Evolutionary conservation across 2,888 invertebrate species (phyloP), one percentile per base, ranked within the genome.

Genomic region (Aphidius colemani): DNA sequence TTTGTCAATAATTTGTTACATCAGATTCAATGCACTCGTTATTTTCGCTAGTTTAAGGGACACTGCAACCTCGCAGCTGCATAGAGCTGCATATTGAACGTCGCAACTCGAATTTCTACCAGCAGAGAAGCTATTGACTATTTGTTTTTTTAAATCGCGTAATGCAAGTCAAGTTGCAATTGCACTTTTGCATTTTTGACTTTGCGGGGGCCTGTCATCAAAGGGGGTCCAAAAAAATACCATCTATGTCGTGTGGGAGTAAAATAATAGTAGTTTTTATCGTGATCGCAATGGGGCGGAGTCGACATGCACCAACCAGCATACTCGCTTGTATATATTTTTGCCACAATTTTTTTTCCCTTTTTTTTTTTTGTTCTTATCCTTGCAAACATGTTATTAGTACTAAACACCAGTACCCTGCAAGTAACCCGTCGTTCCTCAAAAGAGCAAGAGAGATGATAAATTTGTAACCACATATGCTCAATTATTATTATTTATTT

Each of bases 241-340:
- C 66, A 63, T 60, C 59, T 48, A 51, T 71, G 72, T 69, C 72
- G 76, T 73, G 77, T 75, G 75, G 77, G 76, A 75, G 76, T 74
- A 75, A 76, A 74, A 75, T 77, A 77, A 77, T 76, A 76, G 75
- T 68, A 69, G 74, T 74, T 70, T 74, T 76, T 75, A 76, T 77
- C 75, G 73, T 70, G 74, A 75, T 75, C 70, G 72, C 67, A 67
- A 59, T 67, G 72, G 77, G 78, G 78, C 78, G 78, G 78, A 75
- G 77, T 71, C 74, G 74, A 70, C 71, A 71, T 72, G 72, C 75
- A 73, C 78, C 77, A 78, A 77, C 76, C 77, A 74, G 77, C 72
- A 74, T 70, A 75, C 71, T 69, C 73, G 73, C 65, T 64, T 63
- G 57, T 30, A 70, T 71, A 70, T 74, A 71, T 72, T 74, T 74